Base-by-base conservation (phyloP, 2,888 invertebrate genomes). In the Melanchra persicariae region DNA sequence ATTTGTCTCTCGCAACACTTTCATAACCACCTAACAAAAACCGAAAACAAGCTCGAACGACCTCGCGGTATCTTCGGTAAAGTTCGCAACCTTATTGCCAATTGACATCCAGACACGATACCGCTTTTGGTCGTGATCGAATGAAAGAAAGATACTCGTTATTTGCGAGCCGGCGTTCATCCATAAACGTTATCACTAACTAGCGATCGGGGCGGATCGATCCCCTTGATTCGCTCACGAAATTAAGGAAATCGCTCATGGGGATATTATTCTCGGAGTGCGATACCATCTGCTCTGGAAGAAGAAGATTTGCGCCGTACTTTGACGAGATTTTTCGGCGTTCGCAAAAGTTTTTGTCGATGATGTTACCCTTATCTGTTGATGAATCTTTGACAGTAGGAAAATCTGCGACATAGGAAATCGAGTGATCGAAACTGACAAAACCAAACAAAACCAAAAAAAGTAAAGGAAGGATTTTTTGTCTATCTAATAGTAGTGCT, bases 181-280 rank as follows among this genome's bases (percentile, higher is more conserved):
- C 93, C 91, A 93, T 94, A 93, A 94, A 92, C 92, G 93, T 92
- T 95, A 96, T 96, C 95, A 87, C 91, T 93, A 93, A 93, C 94
- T 92, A 92, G 93, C 94, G 92, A 96, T 96, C 95, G 87, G 93
- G 95, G 94, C 94, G 95, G 91, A 92, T 93, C 95, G 94, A 95
- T 94, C 93, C 92, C 88, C 91, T 90, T 92, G 94, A 95, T 95
- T 95, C 93, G 92, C 93, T 93, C 95, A 94, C 95, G 94, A 95
- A 96, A 96, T 96, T 96, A 96, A 96, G 95, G 94, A 94, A 95
- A 95, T 95, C 95, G 95, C 95, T 96, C 94, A 96, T 95, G 95
- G 93, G 94, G 93, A 94, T 96, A 96, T 96, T 95, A 95, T 94
- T 94, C 94, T 91, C 87, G 61, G 67, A 51, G 90, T 91, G 88